These are phyloP conservation scores for Andrena chrysosceles DNA, from an alignment of 2,888 invertebrate species.

Conservation along the genomic window DNA sequence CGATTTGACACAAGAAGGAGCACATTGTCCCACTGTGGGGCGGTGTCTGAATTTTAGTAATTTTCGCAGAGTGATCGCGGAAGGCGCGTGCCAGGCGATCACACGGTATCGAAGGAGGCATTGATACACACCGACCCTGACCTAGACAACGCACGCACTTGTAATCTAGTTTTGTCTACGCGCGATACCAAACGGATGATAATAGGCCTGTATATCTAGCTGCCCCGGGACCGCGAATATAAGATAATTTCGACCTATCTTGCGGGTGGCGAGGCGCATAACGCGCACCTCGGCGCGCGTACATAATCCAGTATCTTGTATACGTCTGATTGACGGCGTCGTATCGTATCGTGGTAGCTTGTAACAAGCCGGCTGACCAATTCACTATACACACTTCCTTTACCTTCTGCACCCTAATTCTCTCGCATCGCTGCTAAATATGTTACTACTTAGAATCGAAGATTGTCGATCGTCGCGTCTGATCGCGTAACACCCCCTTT, in stretches of 20 bases:
- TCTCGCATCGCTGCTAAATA: too few relatives aligned
- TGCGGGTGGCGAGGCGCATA: slow-evolving; percentile 38
- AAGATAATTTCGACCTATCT: slow-evolving; percentile 78
- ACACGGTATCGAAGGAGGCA: slow-evolving; percentile 54
- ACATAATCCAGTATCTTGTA: not conserved
- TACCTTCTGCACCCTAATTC: too few relatives aligned
- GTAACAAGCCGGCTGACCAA: not conserved
- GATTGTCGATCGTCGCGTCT: too few relatives aligned
- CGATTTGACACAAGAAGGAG: too few relatives aligned
- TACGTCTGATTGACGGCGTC: not conserved
- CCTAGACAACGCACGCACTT: slow-evolving; percentile 77
- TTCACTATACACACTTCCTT: not conserved
- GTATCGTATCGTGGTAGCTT: not conserved
- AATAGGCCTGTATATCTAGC: slow-evolving; percentile 76
- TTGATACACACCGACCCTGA: slow-evolving; percentile 76
- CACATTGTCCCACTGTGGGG: too few relatives aligned
- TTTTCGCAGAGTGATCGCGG: not conserved
- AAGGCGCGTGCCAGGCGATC: not conserved
- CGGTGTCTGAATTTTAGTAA: too few relatives aligned
- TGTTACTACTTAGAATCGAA: too few relatives aligned
- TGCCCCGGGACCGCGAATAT: slow-evolving; percentile 61
- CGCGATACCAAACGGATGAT: slow-evolving; percentile 76
- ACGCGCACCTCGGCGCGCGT: slow-evolving; percentile 10
- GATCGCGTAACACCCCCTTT: too few relatives aligned
- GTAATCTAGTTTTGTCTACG: slow-evolving; percentile 80